phyloP scores from a whole-genome alignment of 2,888 invertebrate species.

The Mythimna impura region DNA sequence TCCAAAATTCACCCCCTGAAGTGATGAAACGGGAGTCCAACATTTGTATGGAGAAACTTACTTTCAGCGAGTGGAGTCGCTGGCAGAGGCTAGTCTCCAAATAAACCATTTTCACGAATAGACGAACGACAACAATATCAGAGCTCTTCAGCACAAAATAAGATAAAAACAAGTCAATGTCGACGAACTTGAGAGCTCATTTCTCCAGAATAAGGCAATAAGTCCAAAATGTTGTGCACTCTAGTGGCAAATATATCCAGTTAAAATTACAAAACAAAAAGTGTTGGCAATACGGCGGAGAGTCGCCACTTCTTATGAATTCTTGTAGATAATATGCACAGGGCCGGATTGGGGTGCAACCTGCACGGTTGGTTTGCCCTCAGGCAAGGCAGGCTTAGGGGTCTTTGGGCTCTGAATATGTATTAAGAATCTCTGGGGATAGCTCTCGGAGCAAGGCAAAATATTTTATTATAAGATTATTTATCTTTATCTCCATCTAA shows the following conservation, averaged over 20 bases:
- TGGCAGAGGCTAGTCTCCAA: background rate
- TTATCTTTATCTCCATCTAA: too few species aligned
- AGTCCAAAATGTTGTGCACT: slow-evolving; percentile 56
- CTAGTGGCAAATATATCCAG: slow-evolving; percentile 66
- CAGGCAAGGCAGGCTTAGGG: slow-evolving; percentile 15
- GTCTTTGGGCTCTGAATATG: slow-evolving; percentile 17
- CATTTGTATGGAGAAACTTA: too few species aligned
- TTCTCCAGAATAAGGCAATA: slow-evolving; percentile 58
- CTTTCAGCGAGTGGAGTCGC: too few species aligned
- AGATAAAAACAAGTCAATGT: slow-evolving; percentile 44
- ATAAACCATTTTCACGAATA: slow-evolving; percentile 19
- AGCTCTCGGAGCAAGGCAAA: background rate
- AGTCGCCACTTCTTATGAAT: slow-evolving; percentile 63
- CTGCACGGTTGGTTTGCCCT: slow-evolving; percentile 6
- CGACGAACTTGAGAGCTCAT: slow-evolving; percentile 53
- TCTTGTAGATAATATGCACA: slow-evolving; percentile 62
- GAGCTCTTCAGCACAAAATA: slow-evolving; percentile 34
- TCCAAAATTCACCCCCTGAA: too few species aligned
- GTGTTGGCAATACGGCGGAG: slow-evolving; percentile 58
- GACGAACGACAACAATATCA: slow-evolving; percentile 33
- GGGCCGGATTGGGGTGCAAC: slow-evolving; percentile 35
- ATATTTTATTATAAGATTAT: background rate
- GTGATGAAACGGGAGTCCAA: too few species aligned
- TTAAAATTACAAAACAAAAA: slow-evolving; percentile 68
- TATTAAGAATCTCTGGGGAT: slow-evolving; percentile 6